phyloP scores from a whole-genome alignment of 2,888 invertebrate species.

The Ptycholaimellus sp. region DNA sequence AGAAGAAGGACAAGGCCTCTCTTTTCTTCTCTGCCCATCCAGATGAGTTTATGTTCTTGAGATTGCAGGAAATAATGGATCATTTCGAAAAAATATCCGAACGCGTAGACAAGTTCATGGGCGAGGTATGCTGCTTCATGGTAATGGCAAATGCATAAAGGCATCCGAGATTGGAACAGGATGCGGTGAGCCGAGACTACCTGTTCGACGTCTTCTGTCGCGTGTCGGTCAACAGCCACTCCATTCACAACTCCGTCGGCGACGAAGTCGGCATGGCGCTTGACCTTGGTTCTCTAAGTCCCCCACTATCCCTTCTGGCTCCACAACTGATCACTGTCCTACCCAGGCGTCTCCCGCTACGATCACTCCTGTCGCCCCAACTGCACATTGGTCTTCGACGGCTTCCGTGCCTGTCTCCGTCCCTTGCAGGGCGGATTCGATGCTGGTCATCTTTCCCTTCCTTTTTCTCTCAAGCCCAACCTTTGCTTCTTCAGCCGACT shows the following conservation, averaged over 20 bases:
- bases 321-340: not conserved
- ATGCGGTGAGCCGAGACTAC: too few relatives aligned
- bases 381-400: conserved; percentile 21
- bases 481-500: too few relatives aligned
- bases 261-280: conserved; percentile 20
- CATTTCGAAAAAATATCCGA: conserved; percentile 18
- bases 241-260: conserved; percentile 20
- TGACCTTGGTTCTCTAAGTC: conserved; percentile 14
- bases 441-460: too few relatives aligned
- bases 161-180: too few relatives aligned
- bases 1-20: conserved; percentile 1
- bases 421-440: conserved; percentile 11
- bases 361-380: conserved; percentile 22
- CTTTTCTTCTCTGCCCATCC: too few relatives aligned
- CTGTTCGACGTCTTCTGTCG: conserved; percentile 20
- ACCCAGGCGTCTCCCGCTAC: conserved; percentile 14
- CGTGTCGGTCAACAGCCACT: conserved; percentile 21
- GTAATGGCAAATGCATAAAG: conserved; percentile 4
- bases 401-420: conserved; percentile 17
- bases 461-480: too few relatives aligned
- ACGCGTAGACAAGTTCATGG: conserved; percentile 13
- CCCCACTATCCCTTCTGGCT: not conserved
- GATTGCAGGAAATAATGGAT: conserved; percentile 14
- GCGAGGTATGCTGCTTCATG: conserved; percentile 9
- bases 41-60: not conserved